A percentile compares a stretch with the other conserved stretches of the same genome.
These are phyloP conservation scores for Scaptomyza pallida DNA, from an alignment of 1,140 invertebrate species.

Conservation along the genomic window DNA sequence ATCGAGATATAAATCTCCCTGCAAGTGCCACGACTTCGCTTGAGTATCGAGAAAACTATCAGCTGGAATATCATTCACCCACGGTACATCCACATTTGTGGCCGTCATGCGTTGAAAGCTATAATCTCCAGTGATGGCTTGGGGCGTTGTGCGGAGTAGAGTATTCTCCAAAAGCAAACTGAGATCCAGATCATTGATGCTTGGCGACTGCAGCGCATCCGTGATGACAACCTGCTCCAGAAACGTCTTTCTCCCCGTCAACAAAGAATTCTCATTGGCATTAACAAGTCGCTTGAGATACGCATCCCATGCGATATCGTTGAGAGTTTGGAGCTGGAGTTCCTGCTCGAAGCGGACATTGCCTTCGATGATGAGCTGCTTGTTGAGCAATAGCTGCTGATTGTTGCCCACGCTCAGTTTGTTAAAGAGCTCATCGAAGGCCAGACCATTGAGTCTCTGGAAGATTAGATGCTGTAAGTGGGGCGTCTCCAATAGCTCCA, in stretches of 20 bases:
- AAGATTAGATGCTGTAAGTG: constrained; percentile 50
- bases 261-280: constrained; percentile 34
- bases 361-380: constrained; percentile 71
- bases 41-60: constrained; percentile 50
- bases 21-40: constrained; percentile 8
- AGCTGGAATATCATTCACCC: constrained; percentile 47
- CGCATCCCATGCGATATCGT: constrained; percentile 51
- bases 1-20: constrained; percentile 49
- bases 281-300: constrained; percentile 48
- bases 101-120: constrained; percentile 40
- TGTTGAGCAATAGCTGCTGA: constrained; percentile 54
- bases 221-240: constrained; percentile 40
- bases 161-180: constrained; percentile 61
- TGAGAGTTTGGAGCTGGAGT: constrained; percentile 52
- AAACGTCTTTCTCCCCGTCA: constrained; percentile 57
- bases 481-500: constrained; percentile 41
- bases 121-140: constrained; percentile 62
- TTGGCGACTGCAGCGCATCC: constrained; percentile 38
- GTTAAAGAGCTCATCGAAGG: constrained; percentile 60
- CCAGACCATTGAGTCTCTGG: constrained; percentile 59
- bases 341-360: constrained; percentile 60
- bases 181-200: constrained; percentile 53
- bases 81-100: constrained; percentile 63
- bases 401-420: constrained; percentile 22
- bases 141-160: constrained; percentile 61